Evolutionary conservation across 2,888 invertebrate species (phyloP), one percentile per base, ranked within the genome.

Genomic region (Conus canariensis): DNA sequence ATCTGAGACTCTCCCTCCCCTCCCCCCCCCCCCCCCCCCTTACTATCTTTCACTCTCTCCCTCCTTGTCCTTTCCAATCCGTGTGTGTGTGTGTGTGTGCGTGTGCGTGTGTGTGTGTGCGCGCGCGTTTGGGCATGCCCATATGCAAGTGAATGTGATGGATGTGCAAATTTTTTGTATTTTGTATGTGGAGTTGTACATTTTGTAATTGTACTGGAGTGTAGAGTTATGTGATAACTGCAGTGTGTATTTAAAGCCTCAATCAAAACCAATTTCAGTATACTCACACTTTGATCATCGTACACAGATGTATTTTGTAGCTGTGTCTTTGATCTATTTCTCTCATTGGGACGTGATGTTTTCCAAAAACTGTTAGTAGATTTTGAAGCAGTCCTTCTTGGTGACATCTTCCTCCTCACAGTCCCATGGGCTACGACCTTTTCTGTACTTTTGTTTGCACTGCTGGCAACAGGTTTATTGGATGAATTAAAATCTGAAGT

Each of bases 331-430:
- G 74, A 58, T n/a, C 45, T 4, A 16, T 45, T 56, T n/a, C 58
- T 77, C 58, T 22, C 30, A 5, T 74, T 59, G 30, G 16, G 56
- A 64, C 58, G 74, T 14, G 87, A 58, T 3, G 70, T 74, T 58
- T 87, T 87, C 87, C 70, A 87, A n/a, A 74, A 87, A 22, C 87
- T 87, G 59, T 58, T 70, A 22, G 87, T n/a, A 74, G 70, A 25
- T 14, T 56, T 19, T 19, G 70, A 16, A 64, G 64, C 64, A 64
- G 2, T 2, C 16, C 8, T 25, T 70, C 87, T 60, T 4, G 30
- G 77, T 80, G 77, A 80, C 14, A 14, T 87, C 74, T 25, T 87
- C n/a, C 12, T 59, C 74, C 22, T 58, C 12, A 10, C 70, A 74
- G 19, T 45, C 16, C 4, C 70, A n/a, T 45, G 25, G 25, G 3